Evolutionary conservation across 1,140 invertebrate species (phyloP).

Genomic region (Eurosta solidaginis): DNA sequence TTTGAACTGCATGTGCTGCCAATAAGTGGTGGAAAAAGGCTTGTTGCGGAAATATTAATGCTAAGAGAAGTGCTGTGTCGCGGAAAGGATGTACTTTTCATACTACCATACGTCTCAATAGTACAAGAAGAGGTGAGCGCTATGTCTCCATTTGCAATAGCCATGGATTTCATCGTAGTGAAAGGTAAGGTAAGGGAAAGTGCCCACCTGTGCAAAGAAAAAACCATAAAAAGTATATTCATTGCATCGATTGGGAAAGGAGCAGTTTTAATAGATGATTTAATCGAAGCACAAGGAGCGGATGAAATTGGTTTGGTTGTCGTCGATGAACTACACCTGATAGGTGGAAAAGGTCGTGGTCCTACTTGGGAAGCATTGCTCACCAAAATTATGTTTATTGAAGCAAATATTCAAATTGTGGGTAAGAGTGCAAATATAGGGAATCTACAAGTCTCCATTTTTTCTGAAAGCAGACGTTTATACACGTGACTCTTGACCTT

Average conservation of each 20-base stretch:
- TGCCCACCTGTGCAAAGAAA: slow-evolving; percentile 82
- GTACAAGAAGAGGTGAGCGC: slow-evolving; percentile 92
- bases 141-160: slow-evolving; percentile 83
- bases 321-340: slow-evolving; percentile 93
- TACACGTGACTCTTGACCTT: no score
- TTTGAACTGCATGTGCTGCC: slow-evolving; percentile 84
- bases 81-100: slow-evolving; percentile 83
- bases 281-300: slow-evolving; percentile 78
- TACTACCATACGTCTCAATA: slow-evolving; percentile 93
- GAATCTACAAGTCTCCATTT: slow-evolving; percentile 82
- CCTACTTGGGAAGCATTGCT: slow-evolving; percentile 82
- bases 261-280: slow-evolving; percentile 80
- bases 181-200: slow-evolving; percentile 90
- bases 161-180: slow-evolving; percentile 86
- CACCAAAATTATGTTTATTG: slow-evolving; percentile 76
- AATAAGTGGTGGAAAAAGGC: slow-evolving; percentile 94
- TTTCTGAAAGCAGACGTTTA: slow-evolving; percentile 83
- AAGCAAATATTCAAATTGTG: slow-evolving; percentile 83
- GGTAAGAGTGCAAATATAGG: slow-evolving; percentile 98
- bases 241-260: slow-evolving; percentile 96
- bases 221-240: slow-evolving; percentile 79
- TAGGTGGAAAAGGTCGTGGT: slow-evolving; percentile 87
- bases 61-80: slow-evolving; percentile 72
- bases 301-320: slow-evolving; percentile 83
- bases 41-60: slow-evolving; percentile 95